phyloP scores from a whole-genome alignment of 1,140 invertebrate species.

The Heliconius melpomene region DNA sequence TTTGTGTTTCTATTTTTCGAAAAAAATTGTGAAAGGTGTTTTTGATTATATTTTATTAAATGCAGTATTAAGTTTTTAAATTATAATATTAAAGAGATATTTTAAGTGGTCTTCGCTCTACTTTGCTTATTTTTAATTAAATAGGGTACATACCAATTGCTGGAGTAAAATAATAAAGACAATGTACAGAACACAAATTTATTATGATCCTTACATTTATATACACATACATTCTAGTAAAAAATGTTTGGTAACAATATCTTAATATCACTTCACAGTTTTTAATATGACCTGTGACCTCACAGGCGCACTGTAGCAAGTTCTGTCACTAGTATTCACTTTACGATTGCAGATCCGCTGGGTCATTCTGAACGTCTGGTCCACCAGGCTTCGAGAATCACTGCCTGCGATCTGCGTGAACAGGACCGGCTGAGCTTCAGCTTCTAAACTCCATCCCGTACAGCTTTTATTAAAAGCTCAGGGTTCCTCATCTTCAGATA shows the following conservation, averaged over 20 bases:
- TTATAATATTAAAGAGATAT: background rate
- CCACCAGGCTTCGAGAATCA: constrained; percentile 25
- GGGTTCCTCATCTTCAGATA: constrained; percentile 76
- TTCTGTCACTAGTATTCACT: constrained; percentile 37
- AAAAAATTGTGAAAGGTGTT: no score
- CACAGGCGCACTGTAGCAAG: constrained; percentile 29
- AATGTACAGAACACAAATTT: constrained; percentile 2
- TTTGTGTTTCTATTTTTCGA: no score
- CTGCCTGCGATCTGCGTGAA: constrained; percentile 40
- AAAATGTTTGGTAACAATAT: constrained; percentile 35
- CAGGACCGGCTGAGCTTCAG: constrained; percentile 45
- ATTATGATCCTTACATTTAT: constrained; percentile 6
- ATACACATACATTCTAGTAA: constrained; percentile 7
- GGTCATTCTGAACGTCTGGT: constrained; percentile 6
- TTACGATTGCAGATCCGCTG: constrained; percentile 28
- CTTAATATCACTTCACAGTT: constrained; percentile 45
- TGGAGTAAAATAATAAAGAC: constrained; percentile 8
- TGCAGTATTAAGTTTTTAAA: no score
- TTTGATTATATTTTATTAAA: no score
- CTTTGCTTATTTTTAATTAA: background rate
- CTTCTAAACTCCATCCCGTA: constrained; percentile 61
- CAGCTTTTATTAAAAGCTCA: constrained; percentile 49
- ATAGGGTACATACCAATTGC: background rate
- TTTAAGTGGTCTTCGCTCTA: background rate
- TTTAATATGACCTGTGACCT: constrained; percentile 24